A percentile compares a stretch with the other conserved stretches of the same genome.
phyloP scores from a whole-genome alignment of 1,140 invertebrate genomes.

The Calephelis nemesis region DNA sequence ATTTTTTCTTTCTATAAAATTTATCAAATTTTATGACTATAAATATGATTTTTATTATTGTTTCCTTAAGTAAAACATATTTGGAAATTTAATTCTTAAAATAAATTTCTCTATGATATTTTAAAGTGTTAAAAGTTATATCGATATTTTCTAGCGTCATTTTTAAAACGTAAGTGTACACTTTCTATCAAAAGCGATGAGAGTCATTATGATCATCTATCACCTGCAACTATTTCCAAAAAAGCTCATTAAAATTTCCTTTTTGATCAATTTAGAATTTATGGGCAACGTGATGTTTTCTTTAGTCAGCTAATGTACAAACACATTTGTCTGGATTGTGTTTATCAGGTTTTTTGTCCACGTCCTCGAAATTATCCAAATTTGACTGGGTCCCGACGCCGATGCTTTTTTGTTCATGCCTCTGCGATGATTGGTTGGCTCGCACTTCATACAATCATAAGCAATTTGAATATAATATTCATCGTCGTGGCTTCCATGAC shows the following conservation, averaged over 20 bases:
- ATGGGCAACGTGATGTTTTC: slow-evolving; percentile 5
- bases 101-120: no score
- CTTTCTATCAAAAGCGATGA: no score
- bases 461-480: slow-evolving; percentile 54
- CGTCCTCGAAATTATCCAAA: slow-evolving; percentile 14
- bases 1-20: no score
- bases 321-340: neutral
- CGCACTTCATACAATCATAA: slow-evolving; percentile 45
- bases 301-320: slow-evolving; percentile 3
- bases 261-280: neutral
- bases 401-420: slow-evolving; percentile 34
- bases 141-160: no score
- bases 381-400: neutral
- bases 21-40: no score
- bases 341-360: neutral
- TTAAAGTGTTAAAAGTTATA: no score
- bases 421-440: slow-evolving; percentile 53
- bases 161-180: no score
- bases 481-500: slow-evolving; percentile 37
- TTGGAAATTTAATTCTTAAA: no score
- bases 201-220: no score
- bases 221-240: no score
- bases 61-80: no score
- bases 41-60: no score
- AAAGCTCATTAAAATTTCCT: neutral